These are phyloP conservation scores for Caenorhabditis afra DNA, from an alignment of 2,888 invertebrate genomes.

Conservation along the genomic window DNA sequence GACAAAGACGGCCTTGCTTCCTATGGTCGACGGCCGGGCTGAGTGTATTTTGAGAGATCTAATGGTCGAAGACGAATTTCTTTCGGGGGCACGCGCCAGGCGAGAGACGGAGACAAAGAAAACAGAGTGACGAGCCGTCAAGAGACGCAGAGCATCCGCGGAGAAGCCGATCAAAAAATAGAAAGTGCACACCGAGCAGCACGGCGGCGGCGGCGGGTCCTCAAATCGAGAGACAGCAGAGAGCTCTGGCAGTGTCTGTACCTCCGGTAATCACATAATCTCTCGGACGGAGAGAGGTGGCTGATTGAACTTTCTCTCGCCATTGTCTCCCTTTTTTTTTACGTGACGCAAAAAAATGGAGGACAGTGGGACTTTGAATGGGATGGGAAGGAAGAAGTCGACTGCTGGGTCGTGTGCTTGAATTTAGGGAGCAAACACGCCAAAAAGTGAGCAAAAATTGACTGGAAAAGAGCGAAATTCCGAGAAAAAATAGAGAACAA, in stretches of 20 bases:
- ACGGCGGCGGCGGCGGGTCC: slow-evolving; percentile 36
- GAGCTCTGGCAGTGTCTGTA: slow-evolving; percentile 26
- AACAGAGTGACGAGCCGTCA: slow-evolving; percentile 2
- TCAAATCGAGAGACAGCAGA: slow-evolving; percentile 22
- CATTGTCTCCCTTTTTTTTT: not conserved
- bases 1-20: slow-evolving; percentile 39
- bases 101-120: not conserved
- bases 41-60: slow-evolving; percentile 34
- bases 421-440: too few species aligned
- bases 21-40: slow-evolving; percentile 6
- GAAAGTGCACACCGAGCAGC: slow-evolving; percentile 40
- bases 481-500: too few species aligned
- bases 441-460: too few species aligned
- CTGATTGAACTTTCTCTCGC: slow-evolving; percentile 2
- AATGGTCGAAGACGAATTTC: slow-evolving; percentile 38
- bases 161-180: slow-evolving; percentile 47
- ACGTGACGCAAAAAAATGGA: not conserved
- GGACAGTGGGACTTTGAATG: slow-evolving; percentile 3
- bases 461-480: too few species aligned
- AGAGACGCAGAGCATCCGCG: slow-evolving; percentile 46
- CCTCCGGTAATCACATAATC: slow-evolving; percentile 21
- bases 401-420: too few species aligned
- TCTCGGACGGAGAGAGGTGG: slow-evolving; percentile 8
- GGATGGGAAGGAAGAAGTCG: not conserved
- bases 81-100: slow-evolving; percentile 30